Conservation (phyloP, 2,888 invertebrate genomes). For the Epsilonema sp. region DNA sequence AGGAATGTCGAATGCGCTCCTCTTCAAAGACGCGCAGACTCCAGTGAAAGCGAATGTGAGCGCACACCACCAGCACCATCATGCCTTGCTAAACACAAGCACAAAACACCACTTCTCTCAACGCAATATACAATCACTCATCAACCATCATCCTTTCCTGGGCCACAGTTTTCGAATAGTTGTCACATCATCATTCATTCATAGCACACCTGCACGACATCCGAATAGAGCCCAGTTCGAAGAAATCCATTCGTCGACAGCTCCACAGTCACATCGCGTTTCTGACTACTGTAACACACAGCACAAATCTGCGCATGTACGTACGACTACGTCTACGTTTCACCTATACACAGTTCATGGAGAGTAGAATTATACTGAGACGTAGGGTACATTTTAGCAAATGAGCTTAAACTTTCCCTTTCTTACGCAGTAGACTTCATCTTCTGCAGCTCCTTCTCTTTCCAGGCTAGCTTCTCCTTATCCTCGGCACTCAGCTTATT, state of each 20-base stretch:
- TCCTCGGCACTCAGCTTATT: constrained; percentile 77
- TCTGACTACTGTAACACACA: constrained; percentile 54
- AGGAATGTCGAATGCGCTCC: constrained; percentile 53
- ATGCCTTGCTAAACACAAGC: constrained; percentile 55
- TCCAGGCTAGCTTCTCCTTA: constrained; percentile 61
- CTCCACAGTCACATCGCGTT: constrained; percentile 80
- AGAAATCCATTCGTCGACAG: constrained; percentile 72
- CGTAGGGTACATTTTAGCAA: no score
- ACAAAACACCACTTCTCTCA: no score
- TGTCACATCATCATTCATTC: no score
- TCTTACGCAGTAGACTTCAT: constrained; percentile 53
- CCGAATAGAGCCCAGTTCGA: constrained; percentile 84
- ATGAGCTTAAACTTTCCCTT: no score
- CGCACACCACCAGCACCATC: constrained; percentile 75
- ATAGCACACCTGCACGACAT: constrained; percentile 71
- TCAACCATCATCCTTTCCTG: no score
- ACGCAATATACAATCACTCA: no score
- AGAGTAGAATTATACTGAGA: no score
- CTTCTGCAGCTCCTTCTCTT: constrained; percentile 68
- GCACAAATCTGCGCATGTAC: no score
- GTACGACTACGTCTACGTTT: neutral
- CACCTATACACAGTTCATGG: neutral
- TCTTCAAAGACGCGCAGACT: constrained; percentile 61
- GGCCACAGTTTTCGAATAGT: no score
- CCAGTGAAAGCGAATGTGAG: constrained; percentile 80